phyloP scores from a whole-genome alignment of 1,140 invertebrate species.

The Pteromalus puparum region DNA sequence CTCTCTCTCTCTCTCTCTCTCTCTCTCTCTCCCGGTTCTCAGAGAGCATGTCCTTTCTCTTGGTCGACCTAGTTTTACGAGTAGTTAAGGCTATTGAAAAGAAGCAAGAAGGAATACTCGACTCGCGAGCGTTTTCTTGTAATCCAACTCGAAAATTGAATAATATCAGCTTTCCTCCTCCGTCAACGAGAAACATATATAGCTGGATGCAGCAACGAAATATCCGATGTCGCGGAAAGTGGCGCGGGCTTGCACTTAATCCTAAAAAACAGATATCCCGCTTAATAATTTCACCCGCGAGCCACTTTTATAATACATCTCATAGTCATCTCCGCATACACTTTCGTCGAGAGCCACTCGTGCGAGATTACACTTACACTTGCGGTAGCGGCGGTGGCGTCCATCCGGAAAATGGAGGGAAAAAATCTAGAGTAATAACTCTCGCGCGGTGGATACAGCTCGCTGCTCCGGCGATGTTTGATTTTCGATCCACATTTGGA shows the following conservation, averaged over 20 bases:
- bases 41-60: not conserved
- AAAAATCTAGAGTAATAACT: not conserved
- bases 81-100: slow-evolving; percentile 15
- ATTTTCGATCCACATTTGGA: slow-evolving; percentile 14
- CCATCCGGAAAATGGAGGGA: not conserved
- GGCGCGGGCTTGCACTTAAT: no score
- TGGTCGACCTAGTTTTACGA: not conserved
- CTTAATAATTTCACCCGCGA: no score
- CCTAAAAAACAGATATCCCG: no score
- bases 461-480: not conserved
- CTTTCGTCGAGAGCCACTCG: not conserved
- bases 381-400: not conserved
- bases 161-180: not conserved
- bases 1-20: no score
- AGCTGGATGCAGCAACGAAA: not conserved
- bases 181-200: not conserved
- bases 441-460: not conserved
- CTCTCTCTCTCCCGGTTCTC: not conserved
- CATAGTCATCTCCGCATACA: not conserved
- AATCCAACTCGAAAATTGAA: not conserved
- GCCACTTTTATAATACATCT: no score
- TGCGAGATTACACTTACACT: not conserved
- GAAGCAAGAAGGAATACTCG: slow-evolving; percentile 1
- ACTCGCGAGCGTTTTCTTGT: not conserved
- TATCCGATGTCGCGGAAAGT: no score